These are phyloP conservation scores for Lydus trimaculatus DNA, from an alignment of 2,888 invertebrate species.

Conservation along the genomic window DNA sequence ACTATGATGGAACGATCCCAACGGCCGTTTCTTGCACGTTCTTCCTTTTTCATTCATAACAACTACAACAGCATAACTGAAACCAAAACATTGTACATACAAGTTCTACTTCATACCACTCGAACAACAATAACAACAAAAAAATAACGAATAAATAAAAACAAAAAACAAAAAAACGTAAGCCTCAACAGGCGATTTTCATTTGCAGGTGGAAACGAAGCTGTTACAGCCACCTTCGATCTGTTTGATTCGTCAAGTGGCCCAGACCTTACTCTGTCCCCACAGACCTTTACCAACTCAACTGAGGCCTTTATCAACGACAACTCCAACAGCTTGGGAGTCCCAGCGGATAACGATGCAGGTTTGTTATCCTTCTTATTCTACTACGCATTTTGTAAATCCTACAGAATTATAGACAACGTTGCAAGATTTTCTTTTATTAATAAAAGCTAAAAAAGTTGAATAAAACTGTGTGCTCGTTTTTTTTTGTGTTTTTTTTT, in stretches of 20 bases:
- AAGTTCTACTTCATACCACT: neutral
- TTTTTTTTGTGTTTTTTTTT: neutral
- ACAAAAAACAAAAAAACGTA: neutral
- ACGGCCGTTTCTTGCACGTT: slow-evolving; percentile 48
- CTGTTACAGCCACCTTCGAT: slow-evolving; percentile 62
- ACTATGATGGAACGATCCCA: slow-evolving; percentile 55
- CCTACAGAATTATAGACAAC: neutral
- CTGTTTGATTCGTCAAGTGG: slow-evolving; percentile 68
- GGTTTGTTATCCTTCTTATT: slow-evolving; percentile 57
- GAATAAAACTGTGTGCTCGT: neutral
- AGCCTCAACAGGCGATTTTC: slow-evolving; percentile 26
- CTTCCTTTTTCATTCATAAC: slow-evolving; percentile 39
- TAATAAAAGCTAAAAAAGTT: neutral
- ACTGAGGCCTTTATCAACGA: slow-evolving; percentile 71
- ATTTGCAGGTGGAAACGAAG: slow-evolving; percentile 54
- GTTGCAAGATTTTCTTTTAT: neutral
- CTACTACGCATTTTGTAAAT: neutral
- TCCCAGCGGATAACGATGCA: slow-evolving; percentile 67
- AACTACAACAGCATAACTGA: slow-evolving; percentile 37
- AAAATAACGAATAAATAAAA: too few relatives aligned
- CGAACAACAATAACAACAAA: too few relatives aligned
- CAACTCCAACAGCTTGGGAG: slow-evolving; percentile 70
- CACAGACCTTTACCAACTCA: slow-evolving; percentile 69
- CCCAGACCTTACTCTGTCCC: slow-evolving; percentile 68
- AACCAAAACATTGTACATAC: slow-evolving; percentile 20